phyloP scores from a whole-genome alignment of 1,140 invertebrate species.

The Phymastichus coffea region DNA sequence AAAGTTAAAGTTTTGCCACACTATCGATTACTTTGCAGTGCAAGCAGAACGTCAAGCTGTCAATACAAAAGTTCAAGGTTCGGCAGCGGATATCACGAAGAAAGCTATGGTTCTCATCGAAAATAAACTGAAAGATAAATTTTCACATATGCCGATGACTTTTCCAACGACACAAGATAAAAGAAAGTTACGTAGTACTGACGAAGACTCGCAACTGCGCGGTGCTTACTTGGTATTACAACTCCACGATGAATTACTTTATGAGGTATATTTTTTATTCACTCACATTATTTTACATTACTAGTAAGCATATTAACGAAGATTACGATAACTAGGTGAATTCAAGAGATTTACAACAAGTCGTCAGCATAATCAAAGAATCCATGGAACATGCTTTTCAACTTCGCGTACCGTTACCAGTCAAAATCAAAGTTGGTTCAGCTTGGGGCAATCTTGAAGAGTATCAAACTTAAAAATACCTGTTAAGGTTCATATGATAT shows the following conservation, averaged over 20 bases:
- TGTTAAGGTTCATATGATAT: not conserved
- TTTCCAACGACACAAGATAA: constrained; percentile 32
- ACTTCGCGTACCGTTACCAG: constrained; percentile 77
- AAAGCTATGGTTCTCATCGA: constrained; percentile 83
- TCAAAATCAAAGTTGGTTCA: constrained; percentile 80
- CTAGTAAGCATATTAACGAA: too few species aligned
- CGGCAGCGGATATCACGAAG: constrained; percentile 93
- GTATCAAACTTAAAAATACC: constrained; percentile 34
- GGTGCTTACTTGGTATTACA: constrained; percentile 77
- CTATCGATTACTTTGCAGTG: constrained; percentile 51
- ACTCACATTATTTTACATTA: too few species aligned
- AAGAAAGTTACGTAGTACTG: constrained; percentile 45
- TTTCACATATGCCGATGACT: constrained; percentile 43
- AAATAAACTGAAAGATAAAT: constrained; percentile 51
- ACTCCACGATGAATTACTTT: constrained; percentile 95
- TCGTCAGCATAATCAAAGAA: constrained; percentile 68
- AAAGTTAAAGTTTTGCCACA: not conserved
- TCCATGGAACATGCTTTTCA: constrained; percentile 79
- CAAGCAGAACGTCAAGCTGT: constrained; percentile 94
- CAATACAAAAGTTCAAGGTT: constrained; percentile 94
- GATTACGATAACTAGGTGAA: constrained; percentile 42
- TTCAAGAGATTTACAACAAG: constrained; percentile 59
- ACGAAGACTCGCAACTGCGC: constrained; percentile 35
- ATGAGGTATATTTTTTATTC: constrained; percentile 67
- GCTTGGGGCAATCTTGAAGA: constrained; percentile 76